phyloP scores from a whole-genome alignment of 1,140 invertebrate genomes.

The Potamilus streckersoni region DNA sequence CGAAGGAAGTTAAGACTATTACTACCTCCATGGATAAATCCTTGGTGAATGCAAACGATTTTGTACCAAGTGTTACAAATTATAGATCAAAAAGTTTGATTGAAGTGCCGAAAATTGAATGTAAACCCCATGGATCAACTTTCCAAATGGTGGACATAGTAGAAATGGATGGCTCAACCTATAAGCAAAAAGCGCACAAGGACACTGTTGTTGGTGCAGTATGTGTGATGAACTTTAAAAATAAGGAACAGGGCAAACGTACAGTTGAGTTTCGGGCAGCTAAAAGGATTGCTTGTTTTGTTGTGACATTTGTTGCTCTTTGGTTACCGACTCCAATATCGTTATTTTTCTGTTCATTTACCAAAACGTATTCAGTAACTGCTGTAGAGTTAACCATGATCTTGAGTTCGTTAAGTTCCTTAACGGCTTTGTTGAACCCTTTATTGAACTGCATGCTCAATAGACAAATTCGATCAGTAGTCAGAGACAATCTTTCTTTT shows the following conservation, averaged over 20 bases:
- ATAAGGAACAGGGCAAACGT: conserved; percentile 33
- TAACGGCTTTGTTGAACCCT: conserved; percentile 18
- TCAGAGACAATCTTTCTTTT: too few relatives aligned
- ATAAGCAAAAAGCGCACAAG: conserved; percentile 20
- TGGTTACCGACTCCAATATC: conserved; percentile 40
- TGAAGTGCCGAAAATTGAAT: not conserved
- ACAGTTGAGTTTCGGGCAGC: conserved; percentile 40
- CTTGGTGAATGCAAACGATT: not conserved
- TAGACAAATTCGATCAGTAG: conserved; percentile 22
- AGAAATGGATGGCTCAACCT: conserved; percentile 40
- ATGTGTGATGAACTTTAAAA: conserved; percentile 41
- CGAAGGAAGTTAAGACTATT: not conserved
- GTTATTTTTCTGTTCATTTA: conserved; percentile 12
- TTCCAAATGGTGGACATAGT: conserved; percentile 19
- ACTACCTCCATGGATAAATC: not conserved
- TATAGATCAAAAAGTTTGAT: not conserved
- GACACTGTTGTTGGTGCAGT: conserved; percentile 31
- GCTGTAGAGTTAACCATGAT: conserved; percentile 13
- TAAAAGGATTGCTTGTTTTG: conserved; percentile 36
- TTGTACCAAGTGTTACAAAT: not conserved
- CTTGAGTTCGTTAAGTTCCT: conserved; percentile 9
- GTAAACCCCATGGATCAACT: not conserved
- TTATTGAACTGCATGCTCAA: conserved; percentile 23
- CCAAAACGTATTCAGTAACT: not conserved
- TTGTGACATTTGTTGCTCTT: conserved; percentile 33